Evolutionary conservation across 2,888 invertebrate species (phyloP).

Genomic region (Crossocerus cetratus): DNA sequence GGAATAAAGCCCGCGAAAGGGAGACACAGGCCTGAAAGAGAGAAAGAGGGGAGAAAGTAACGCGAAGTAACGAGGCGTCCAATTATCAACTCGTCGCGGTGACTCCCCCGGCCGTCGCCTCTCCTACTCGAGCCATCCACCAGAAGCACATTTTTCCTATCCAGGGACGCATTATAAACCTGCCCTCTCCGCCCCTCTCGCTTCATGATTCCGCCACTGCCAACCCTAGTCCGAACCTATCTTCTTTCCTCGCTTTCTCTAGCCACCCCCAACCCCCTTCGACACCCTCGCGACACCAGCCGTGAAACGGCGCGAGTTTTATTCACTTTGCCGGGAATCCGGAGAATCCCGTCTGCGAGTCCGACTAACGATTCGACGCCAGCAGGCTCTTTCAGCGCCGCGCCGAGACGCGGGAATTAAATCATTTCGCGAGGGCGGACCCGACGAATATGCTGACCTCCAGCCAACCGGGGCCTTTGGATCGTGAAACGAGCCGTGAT

Average conservation of each 20-base stretch:
- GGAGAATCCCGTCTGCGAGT: slow-evolving; percentile 49
- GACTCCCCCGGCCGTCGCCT: slow-evolving; percentile 20
- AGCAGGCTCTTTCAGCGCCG: no score
- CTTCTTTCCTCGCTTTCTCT: no score
- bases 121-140: slow-evolving; percentile 27
- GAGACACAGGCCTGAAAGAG: slow-evolving; percentile 22
- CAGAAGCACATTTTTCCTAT: slow-evolving; percentile 54
- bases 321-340: slow-evolving; percentile 63
- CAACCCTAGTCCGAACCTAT: slow-evolving; percentile 6
- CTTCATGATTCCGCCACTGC: slow-evolving; percentile 7
- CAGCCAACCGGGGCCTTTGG: not conserved
- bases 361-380: slow-evolving; percentile 56
- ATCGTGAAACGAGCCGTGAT: not conserved
- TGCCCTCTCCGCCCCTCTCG: slow-evolving; percentile 32
- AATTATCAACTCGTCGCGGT: slow-evolving; percentile 65
- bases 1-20: slow-evolving; percentile 23
- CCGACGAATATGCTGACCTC: slow-evolving; percentile 34
- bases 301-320: slow-evolving; percentile 60
- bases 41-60: slow-evolving; percentile 49
- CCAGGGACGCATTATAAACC: slow-evolving; percentile 54
- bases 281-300: slow-evolving; percentile 27
- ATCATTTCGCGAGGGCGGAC: slow-evolving; percentile 55
- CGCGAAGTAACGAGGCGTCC: slow-evolving; percentile 70
- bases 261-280: slow-evolving; percentile 27
- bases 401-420: slow-evolving; percentile 56